Conservation (phyloP, 2,888 invertebrate genomes). For the Oligia fasciuncula region DNA sequence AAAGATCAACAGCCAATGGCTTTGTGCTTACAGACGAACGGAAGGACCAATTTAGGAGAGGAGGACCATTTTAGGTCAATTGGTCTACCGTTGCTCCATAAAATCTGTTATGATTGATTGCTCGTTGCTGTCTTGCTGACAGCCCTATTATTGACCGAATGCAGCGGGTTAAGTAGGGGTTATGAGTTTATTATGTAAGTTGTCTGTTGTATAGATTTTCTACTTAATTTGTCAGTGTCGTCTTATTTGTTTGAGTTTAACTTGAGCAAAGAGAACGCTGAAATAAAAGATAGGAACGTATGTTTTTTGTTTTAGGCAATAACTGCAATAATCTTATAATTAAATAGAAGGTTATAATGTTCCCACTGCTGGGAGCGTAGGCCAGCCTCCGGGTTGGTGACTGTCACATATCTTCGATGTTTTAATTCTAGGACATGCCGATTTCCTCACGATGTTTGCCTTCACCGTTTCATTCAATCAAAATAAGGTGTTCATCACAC, state of each 20-base stretch:
- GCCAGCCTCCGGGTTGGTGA: not conserved
- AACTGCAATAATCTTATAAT: not conserved
- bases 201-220: not conserved
- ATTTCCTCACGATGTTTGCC: not conserved
- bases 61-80: conserved; percentile 78
- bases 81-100: conserved; percentile 63
- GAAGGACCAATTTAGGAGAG: conserved; percentile 79
- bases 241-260: not conserved
- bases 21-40: conserved; percentile 69
- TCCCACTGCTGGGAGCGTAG: too few species aligned
- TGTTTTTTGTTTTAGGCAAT: not conserved
- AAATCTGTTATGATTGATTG: conserved; percentile 62
- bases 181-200: conserved; percentile 7
- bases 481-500: not conserved
- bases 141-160: conserved; percentile 34
- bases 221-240: not conserved
- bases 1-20: conserved; percentile 81
- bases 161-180: conserved; percentile 8
- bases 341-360: too few species aligned
- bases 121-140: conserved; percentile 33
- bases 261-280: not conserved
- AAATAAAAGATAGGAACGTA: not conserved
- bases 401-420: not conserved
- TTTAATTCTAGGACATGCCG: not conserved
- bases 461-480: not conserved